These are phyloP conservation scores for Trypoxylus dichotomus DNA, from an alignment of 1,140 invertebrate species.

Conservation along the genomic window DNA sequence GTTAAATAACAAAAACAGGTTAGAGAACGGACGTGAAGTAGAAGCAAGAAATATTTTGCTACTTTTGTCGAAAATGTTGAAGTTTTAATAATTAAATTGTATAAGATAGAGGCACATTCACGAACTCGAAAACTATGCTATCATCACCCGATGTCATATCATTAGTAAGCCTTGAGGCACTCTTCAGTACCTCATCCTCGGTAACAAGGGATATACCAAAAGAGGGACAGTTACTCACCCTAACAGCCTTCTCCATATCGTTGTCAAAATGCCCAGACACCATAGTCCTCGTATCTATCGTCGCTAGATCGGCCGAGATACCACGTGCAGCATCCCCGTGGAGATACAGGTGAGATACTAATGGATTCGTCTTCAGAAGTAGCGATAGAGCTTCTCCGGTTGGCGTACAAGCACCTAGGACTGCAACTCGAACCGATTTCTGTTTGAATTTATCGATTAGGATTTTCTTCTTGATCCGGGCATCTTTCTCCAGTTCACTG, in stretches of 20 bases:
- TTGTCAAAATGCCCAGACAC: conserved; percentile 36
- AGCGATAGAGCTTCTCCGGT: conserved; percentile 42
- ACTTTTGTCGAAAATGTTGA: too few species aligned
- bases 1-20: too few species aligned
- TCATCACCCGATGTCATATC: too few species aligned
- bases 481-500: background rate
- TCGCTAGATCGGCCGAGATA: conserved; percentile 44
- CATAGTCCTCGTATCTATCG: conserved; percentile 47
- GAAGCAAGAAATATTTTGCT: too few species aligned
- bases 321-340: conserved; percentile 41
- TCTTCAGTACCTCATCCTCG: too few species aligned
- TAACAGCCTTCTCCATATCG: conserved; percentile 37
- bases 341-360: conserved; percentile 45
- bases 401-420: conserved; percentile 45
- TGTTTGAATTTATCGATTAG: conserved; percentile 31
- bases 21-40: too few species aligned
- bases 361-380: conserved; percentile 49
- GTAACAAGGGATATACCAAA: too few species aligned
- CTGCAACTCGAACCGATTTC: conserved; percentile 41
- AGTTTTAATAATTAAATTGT: too few species aligned
- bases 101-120: background rate
- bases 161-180: too few species aligned
- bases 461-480: background rate
- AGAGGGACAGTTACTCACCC: too few species aligned
- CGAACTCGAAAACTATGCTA: too few species aligned